A percentile compares a stretch with the other conserved stretches of the same genome.
These are phyloP conservation scores for Plemyria rubiginata DNA, from an alignment of 2,888 invertebrate genomes.

Conservation along the genomic window DNA sequence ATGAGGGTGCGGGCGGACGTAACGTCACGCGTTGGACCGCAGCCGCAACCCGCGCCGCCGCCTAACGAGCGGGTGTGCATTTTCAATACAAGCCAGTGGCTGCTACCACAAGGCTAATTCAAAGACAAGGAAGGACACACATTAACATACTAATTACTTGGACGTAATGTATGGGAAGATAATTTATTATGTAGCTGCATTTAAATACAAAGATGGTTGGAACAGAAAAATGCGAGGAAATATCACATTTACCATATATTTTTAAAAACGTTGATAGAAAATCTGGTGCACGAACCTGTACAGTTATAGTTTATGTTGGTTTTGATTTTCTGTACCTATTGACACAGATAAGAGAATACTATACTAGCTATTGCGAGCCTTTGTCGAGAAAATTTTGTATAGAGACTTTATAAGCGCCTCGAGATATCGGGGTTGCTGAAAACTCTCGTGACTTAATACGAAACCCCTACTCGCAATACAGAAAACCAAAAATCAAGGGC, in stretches of 20 bases:
- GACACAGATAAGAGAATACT: no score
- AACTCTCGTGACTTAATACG: no score
- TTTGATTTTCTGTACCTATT: no score
- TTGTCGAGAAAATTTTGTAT: no score
- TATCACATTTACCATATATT: not conserved
- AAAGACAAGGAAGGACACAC: constrained; percentile 43
- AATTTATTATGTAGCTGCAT: constrained; percentile 27
- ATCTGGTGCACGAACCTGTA: not conserved
- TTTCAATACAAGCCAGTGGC: constrained; percentile 67
- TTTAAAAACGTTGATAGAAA: not conserved
- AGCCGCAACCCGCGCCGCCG: constrained; percentile 54
- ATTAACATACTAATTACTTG: constrained; percentile 35
- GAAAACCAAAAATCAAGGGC: no score
- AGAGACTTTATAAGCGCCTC: no score
- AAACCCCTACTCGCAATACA: no score
- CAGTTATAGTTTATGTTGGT: no score
- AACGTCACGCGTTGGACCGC: constrained; percentile 81
- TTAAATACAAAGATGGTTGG: constrained; percentile 23
- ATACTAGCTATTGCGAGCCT: no score
- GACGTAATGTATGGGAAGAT: constrained; percentile 23
- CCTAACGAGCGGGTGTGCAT: constrained; percentile 78
- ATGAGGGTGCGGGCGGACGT: constrained; percentile 77
- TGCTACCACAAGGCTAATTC: constrained; percentile 45
- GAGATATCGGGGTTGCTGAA: no score
- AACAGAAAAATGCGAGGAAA: constrained; percentile 8